Conservation (phyloP, 2,888 invertebrate species). For the Lamellibrachia satsuma region DNA sequence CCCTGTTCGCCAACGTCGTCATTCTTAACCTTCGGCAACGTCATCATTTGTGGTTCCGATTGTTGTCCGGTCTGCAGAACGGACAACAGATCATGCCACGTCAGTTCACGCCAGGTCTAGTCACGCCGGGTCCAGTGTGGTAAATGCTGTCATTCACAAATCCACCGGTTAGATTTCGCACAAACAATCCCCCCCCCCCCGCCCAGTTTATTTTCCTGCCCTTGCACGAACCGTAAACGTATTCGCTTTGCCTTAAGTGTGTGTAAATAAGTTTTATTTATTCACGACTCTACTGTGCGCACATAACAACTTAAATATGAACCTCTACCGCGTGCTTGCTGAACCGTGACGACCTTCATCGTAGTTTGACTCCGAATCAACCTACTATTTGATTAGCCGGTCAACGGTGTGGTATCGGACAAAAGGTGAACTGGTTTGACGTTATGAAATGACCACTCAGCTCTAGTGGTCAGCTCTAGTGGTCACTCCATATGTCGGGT, state of each 20-base stretch:
- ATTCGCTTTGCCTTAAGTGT: neutral
- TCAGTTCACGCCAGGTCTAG: neutral
- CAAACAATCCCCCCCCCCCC: neutral
- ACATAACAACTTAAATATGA: neutral
- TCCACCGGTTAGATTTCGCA: neutral
- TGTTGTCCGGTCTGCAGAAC: neutral
- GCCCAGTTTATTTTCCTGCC: neutral
- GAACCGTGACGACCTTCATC: neutral
- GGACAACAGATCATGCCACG: neutral
- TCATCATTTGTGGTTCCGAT: neutral
- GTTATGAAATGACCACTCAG: neutral
- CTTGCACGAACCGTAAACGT: neutral
- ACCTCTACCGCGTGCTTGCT: neutral
- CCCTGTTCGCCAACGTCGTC: neutral
- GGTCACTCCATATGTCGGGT: neutral
- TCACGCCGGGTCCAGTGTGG: neutral
- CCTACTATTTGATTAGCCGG: conserved; percentile 17
- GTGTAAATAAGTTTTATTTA: neutral
- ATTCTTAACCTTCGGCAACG: neutral
- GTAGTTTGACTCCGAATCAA: neutral
- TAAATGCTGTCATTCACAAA: neutral
- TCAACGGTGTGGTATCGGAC: neutral
- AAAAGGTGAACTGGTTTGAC: neutral
- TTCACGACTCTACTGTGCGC: neutral
- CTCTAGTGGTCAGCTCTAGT: neutral